Evolutionary conservation across 2,113 vertebrate species (phyloP).

Genomic region (Callipepla californica): DNA sequence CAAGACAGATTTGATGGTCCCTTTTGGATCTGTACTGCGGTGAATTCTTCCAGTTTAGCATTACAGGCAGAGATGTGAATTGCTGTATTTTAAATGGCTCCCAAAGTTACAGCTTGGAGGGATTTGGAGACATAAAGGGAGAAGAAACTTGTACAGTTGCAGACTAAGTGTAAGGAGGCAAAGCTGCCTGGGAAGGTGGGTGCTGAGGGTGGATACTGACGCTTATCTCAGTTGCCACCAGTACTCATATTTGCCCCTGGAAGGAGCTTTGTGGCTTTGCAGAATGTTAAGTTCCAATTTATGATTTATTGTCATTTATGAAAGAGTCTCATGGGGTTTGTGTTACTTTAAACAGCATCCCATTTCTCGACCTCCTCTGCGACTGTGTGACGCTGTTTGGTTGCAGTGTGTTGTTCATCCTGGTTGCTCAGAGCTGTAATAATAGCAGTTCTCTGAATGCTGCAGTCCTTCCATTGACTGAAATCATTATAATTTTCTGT

Average conservation of each 20-base stretch:
- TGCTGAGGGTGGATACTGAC: background rate
- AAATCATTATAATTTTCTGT: conserved; percentile 70
- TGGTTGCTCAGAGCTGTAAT: background rate
- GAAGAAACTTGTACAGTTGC: background rate
- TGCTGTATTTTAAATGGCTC: background rate
- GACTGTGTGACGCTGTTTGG: accelerated
- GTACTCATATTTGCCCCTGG: background rate
- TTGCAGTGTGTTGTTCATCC: background rate
- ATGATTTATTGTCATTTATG: background rate
- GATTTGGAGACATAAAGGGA: background rate
- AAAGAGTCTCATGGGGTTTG: background rate
- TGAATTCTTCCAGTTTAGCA: background rate
- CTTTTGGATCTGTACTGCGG: background rate
- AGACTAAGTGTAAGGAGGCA: background rate
- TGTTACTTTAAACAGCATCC: background rate
- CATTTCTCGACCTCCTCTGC: background rate
- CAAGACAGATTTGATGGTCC: background rate
- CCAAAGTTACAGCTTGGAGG: background rate
- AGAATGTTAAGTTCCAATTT: background rate
- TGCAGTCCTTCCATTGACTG: background rate
- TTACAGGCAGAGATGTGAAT: background rate
- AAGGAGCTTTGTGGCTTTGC: background rate
- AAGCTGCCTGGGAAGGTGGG: background rate
- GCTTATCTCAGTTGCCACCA: background rate
- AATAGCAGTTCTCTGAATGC: background rate